Conservation (phyloP, 2,113 vertebrate genomes). For the Austrofundulus limnaeus region DNA sequence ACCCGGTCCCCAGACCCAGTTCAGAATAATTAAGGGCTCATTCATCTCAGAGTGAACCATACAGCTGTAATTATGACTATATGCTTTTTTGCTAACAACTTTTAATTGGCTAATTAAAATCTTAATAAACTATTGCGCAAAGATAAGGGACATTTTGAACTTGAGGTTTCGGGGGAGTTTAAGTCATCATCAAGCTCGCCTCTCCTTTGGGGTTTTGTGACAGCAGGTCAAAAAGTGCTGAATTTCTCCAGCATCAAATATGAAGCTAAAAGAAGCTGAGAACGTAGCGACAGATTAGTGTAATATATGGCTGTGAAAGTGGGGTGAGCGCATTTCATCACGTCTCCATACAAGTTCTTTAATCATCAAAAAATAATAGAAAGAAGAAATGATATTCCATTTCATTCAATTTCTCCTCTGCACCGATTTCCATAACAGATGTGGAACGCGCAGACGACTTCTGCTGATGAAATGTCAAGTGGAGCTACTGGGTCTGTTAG, state of each 20-base stretch:
- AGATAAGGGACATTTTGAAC: constrained; percentile 72
- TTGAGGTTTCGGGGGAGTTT: constrained; percentile 51
- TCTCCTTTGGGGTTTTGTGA: constrained; percentile 54
- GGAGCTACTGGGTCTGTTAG: constrained; percentile 45
- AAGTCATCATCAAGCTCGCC: constrained; percentile 65
- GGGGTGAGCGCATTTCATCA: constrained; percentile 60
- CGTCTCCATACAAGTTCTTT: constrained; percentile 43
- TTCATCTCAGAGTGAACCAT: constrained; percentile 70
- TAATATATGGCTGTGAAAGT: constrained; percentile 66
- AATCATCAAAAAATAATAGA: constrained; percentile 69
- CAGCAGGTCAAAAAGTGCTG: constrained; percentile 45
- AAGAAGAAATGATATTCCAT: constrained; percentile 69
- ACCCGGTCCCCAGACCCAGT: constrained; percentile 62
- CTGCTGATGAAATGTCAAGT: constrained; percentile 69
- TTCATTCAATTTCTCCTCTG: constrained; percentile 64
- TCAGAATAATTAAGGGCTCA: constrained; percentile 75
- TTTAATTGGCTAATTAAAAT: constrained; percentile 81
- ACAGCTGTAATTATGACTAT: constrained; percentile 75
- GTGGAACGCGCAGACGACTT: constrained; percentile 65
- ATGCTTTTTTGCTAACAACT: constrained; percentile 71
- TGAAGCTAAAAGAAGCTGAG: constrained; percentile 37
- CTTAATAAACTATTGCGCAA: constrained; percentile 73
- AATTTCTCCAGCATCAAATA: constrained; percentile 46
- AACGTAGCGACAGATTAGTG: constrained; percentile 55
- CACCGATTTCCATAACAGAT: constrained; percentile 74